Evolutionary conservation across 2,888 invertebrate genomes (phyloP), one percentile per base, ranked within the genome.

Genomic region (Spodoptera picta): DNA sequence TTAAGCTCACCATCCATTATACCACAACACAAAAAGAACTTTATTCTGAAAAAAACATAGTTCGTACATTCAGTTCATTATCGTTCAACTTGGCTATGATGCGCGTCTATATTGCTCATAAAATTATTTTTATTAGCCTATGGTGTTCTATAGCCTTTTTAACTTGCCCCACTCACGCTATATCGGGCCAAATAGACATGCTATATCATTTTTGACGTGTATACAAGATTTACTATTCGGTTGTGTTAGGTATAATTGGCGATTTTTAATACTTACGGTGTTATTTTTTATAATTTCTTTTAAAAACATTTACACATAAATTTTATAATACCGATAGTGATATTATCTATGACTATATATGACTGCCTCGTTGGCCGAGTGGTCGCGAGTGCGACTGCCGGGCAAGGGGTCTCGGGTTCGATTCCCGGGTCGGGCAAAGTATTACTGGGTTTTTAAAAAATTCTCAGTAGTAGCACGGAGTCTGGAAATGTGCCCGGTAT

Each of bases 51-150:
- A 60, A 65, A 77, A 50, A 46, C 23, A 4, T 44, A 49, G 49
- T 75, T 65, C 63, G 7, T 36, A 36, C 7, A 36, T 36, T 36
- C 59, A 74, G 65, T 71, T 76, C 73, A 79, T 77, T 75, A 66
- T 48, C 36, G 43, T n/a, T 49, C 59, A 59, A 65, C 61, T 65
- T 56, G 7, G 31, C 50, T 58, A 56, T 78, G 67, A 58, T 51
- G 53, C 48, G 65, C 47, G 49, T 49, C 52, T 76, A 75, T 66
- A 57, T 11, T 0, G 60, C 46, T 58, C 61, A 59, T 77, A 78
- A 78, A 78, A 75, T 58, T 49, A 62, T 56, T 69, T 77, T 75
- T 75, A 77, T 66, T 68, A 56, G 50, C 48, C 55, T 50, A 60
- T 70, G 62, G 61, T 70, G 64, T 58, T 51, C 47, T 69, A 60